Evolutionary conservation across 2,888 invertebrate species (phyloP), one percentile per base, ranked within the genome.

Genomic region (Gortyna flavago): DNA sequence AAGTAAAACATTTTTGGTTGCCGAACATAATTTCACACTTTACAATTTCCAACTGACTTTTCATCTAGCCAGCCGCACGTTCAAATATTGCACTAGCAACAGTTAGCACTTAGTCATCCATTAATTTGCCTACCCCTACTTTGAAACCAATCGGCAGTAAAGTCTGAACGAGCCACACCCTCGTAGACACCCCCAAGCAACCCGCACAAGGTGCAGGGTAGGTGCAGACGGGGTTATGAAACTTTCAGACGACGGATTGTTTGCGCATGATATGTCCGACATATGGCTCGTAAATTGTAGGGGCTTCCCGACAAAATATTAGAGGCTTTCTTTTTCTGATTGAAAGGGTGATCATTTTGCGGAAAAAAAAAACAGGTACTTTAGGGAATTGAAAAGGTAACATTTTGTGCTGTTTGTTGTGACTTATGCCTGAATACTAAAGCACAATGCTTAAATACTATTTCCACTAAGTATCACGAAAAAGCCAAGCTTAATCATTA

Each of bases 211-310:
- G 84, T 61, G 84, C 78, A 76, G 44, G 67, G 76, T 75, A 76
- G 90, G 91, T 84, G 90, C 88, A 91, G 92, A 91, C 92, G 90
- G 92, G 92, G 92, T 91, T 90, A 92, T 94, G 92, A 93, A 94
- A 94, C 91, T 94, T 95, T 94, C 93, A 94, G 93, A 88, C 91
- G 86, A 81, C 80, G 87, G 87, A 75, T 75, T 85, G 87, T 85
- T 75, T 67, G 75, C 67, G 69, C 87, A 89, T 89, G 90, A 89
- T 89, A 86, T 80, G 85, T 85, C 81, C 88, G 88, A 90, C 88
- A 89, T 91, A 92, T 90, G 89, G 82, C 84, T 88, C 86, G 89
- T 87, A 89, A 89, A 90, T 89, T 87, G 85, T 85, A 87, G 84
- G 87, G 83, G 89, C 86, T 81, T 85, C 76, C 25, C 80, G 86